These are phyloP conservation scores for Steinernema feltiae DNA, from an alignment of 1,140 invertebrate genomes.

Conservation along the genomic window DNA sequence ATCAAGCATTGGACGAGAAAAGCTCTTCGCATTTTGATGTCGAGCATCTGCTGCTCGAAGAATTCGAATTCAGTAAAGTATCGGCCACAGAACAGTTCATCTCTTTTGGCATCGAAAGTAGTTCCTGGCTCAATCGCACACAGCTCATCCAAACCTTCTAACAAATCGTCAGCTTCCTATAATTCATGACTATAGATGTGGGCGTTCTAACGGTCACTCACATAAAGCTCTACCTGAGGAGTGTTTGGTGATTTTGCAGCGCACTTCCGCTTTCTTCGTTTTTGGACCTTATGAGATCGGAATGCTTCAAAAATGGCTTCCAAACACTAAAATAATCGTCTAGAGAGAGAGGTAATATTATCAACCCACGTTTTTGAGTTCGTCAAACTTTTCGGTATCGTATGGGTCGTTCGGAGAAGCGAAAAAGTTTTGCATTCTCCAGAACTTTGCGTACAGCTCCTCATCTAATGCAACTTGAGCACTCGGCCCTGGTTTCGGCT, in stretches of 20 bases:
- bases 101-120: not conserved
- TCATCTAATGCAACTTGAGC: not conserved
- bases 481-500: not conserved
- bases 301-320: not conserved
- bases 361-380: not conserved
- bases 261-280: not conserved
- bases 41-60: not conserved
- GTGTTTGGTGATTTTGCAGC: not conserved
- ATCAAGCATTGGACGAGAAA: not conserved
- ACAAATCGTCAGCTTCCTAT: not conserved
- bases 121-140: not conserved
- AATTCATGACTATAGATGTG: too few species aligned
- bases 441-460: not conserved
- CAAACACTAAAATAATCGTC: not conserved
- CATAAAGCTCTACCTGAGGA: not conserved
- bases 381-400: not conserved
- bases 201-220: too few species aligned
- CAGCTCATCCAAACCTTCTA: not conserved
- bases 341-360: not conserved
- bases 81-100: not conserved
- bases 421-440: constrained; percentile 1
- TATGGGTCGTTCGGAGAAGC: not conserved
- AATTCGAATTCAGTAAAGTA: not conserved
- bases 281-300: not conserved
- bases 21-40: not conserved